Base-by-base conservation (phyloP, 2,888 invertebrate species). In the Leuctra nigra region DNA sequence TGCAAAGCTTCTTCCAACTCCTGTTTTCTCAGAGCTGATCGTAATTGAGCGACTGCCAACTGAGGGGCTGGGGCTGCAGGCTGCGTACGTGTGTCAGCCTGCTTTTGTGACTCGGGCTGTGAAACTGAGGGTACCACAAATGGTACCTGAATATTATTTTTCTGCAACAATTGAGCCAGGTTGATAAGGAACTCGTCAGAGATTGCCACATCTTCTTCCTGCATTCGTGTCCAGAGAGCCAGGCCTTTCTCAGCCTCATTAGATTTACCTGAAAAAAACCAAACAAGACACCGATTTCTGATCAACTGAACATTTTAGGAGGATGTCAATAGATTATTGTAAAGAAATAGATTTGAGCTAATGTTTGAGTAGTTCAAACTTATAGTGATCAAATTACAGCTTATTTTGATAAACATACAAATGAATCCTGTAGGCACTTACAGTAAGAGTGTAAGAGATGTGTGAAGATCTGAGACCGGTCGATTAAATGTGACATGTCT, bases 201-300 rank as follows among this genome's bases (percentile, higher is more conserved):
- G 0, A 91, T 86, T 16, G 82, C 71, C 57, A 89, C 74, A 61
- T 83, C 81, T 67, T 93, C 91, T 68, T 93, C 91, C 71, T 92
- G 91, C 74, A 92, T 81, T 65, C 84, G 74, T 0, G 86, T 89
- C 91, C 91, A 91, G 2, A 92, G 73, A 1, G 81, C 81, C 9
- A 89, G 67, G 1, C 88, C 90, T 69, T 88, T 87, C 48, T 89
- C 82, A 0, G 82, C 77, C 65, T 91, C 82, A 38, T 84, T 76
- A 0, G 79, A 77, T 65, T 84, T 83, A 66, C 80, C 75, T 75
- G 56, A 13, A 58, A 59, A 18, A 4, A 6, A n/a, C n/a, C n/a
- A n/a, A n/a, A n/a, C n/a, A n/a, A n/a, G n/a, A n/a, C n/a, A n/a
- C n/a, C n/a, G n/a, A n/a, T n/a, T n/a, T n/a, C n/a, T n/a, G n/a